Base-by-base conservation (phyloP, 2,888 invertebrate species). In the Cephus sareptanus region DNA sequence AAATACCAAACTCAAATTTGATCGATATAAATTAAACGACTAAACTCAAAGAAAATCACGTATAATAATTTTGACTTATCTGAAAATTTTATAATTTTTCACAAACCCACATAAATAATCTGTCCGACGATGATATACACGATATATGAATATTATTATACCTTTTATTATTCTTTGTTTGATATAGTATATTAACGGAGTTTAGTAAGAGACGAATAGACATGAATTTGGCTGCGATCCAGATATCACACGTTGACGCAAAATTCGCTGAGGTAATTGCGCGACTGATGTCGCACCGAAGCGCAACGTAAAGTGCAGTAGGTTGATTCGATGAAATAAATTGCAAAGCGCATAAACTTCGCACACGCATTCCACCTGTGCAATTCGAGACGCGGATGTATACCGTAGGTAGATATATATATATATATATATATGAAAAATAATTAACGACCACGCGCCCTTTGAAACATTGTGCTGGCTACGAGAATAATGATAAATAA, bases 191-290 rank as follows among this genome's bases (percentile, higher is more conserved):
- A 56, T 56, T 23, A 15, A 56, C 23, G 15, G 23, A 56, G 23
- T 56, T 30, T 71, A 78, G 78, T 35, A 68, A 75, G 69, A 70
- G 75, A 76, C 35, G 75, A 69, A 40, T 31, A 37, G 79, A 76
- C 78, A 80, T 76, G 83, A 77, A 83, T 75, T 83, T 83, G 83
- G 83, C 81, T 76, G 79, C 15, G 78, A 79, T 83, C 83, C 83
- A 83, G 83, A 77, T 77, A 79, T 77, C 79, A 82, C 79, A 34
- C 34, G 11, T 31, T 71, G 73, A 75, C 30, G 75, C 37, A 78
- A 82, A 79, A 80, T 76, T 82, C 80, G 79, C 77, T 77, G 81
- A 79, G 79, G 81, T 78, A 81, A 82, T 83, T 78, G 81, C 80
- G 81, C 81, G 78, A 79, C 79, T 73, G 81, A 82, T 79, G 30